A percentile compares a stretch with the other conserved stretches of the same genome.
Conservation (phyloP, 2,888 invertebrate species). For the Tuta absoluta region DNA sequence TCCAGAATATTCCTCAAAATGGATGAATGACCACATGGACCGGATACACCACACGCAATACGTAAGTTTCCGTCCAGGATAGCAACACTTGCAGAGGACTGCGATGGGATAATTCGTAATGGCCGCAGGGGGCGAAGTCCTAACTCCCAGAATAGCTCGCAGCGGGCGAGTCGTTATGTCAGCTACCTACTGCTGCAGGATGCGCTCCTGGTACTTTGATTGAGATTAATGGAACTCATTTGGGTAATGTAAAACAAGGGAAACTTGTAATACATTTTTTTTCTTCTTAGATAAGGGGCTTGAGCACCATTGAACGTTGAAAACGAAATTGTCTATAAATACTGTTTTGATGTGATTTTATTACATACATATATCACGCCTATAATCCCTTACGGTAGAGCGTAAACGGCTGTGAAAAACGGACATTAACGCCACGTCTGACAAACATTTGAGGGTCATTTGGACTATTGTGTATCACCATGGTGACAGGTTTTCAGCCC, state of each 20-base stretch:
- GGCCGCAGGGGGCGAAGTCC: conserved; percentile 60
- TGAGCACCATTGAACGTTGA: too few relatives aligned
- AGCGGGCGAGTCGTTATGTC: neutral
- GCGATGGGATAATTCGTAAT: conserved; percentile 57
- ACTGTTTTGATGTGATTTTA: too few relatives aligned
- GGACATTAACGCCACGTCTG: too few relatives aligned
- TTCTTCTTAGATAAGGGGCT: too few relatives aligned
- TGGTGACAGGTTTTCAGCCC: too few relatives aligned
- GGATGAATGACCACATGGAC: neutral
- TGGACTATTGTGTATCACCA: too few relatives aligned
- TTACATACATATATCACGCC: too few relatives aligned
- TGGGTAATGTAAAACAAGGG: neutral
- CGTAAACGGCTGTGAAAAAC: too few relatives aligned
- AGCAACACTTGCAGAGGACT: conserved; percentile 49
- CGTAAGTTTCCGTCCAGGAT: conserved; percentile 45
- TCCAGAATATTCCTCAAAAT: neutral
- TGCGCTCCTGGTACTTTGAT: conserved; percentile 12
- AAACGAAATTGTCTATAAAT: too few relatives aligned
- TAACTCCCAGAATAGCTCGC: conserved; percentile 40
- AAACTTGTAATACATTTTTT: too few relatives aligned
- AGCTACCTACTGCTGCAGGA: neutral
- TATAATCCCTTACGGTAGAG: too few relatives aligned
- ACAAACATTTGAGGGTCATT: too few relatives aligned
- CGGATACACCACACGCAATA: neutral
- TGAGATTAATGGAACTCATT: neutral